Evolutionary conservation across 2,888 invertebrate species (phyloP).

Genomic region (Stictocephala bisonia): DNA sequence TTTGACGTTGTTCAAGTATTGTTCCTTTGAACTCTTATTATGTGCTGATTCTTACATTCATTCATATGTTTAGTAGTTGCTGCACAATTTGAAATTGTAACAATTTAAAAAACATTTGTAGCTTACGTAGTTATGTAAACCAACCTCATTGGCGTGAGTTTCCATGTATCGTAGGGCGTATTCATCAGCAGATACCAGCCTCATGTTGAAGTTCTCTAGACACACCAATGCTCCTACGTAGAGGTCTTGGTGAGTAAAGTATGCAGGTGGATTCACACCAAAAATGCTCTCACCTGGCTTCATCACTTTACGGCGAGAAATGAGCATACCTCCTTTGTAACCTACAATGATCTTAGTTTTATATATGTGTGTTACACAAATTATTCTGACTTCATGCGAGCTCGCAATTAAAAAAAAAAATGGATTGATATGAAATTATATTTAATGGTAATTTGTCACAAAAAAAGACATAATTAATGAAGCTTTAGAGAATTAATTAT

Average conservation of each 20-base stretch:
- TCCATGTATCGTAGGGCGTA: conserved; percentile 92
- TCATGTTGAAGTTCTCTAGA: conserved; percentile 82
- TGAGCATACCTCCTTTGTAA: conserved; percentile 65
- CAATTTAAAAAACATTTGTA: no score
- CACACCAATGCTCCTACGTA: conserved; percentile 84
- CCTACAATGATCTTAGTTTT: not conserved
- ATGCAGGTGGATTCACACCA: conserved; percentile 76
- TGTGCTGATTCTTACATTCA: no score
- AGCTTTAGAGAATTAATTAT: no score
- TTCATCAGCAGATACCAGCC: conserved; percentile 84
- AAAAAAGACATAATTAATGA: no score
- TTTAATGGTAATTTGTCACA: no score
- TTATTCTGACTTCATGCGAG: not conserved
- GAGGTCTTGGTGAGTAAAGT: conserved; percentile 83
- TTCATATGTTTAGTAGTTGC: no score
- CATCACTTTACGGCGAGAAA: conserved; percentile 70
- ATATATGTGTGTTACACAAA: no score
- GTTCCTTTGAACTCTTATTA: no score
- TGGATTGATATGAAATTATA: no score
- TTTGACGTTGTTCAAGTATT: no score
- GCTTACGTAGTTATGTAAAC: no score
- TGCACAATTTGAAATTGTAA: no score
- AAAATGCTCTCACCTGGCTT: conserved; percentile 78
- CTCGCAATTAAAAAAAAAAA: not conserved
- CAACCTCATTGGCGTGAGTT: conserved; percentile 76